Evolutionary conservation across 2,797 vertebrate species (phyloP).

Genomic region (Eidolon dupreanum): DNA sequence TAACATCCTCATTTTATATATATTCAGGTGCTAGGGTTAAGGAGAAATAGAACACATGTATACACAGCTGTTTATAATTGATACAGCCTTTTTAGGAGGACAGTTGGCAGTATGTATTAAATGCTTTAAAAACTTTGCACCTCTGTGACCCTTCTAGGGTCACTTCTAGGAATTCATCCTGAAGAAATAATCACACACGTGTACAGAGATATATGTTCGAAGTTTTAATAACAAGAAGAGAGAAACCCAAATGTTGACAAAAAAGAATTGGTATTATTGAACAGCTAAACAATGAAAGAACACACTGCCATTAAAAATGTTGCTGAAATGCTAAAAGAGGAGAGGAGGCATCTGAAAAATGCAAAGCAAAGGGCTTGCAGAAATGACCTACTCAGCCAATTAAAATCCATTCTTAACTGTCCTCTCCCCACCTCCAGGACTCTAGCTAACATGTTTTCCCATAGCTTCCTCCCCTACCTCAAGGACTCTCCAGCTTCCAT

Average conservation of each 20-base stretch:
- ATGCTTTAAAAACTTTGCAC: not conserved
- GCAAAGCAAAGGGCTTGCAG: no score
- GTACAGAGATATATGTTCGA: not conserved
- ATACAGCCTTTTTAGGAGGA: not conserved
- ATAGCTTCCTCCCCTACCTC: no score
- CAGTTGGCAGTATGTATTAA: not conserved
- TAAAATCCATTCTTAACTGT: no score
- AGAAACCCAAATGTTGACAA: slow-evolving; percentile 9
- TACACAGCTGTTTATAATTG: not conserved
- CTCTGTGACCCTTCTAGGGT: not conserved
- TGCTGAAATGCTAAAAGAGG: not conserved
- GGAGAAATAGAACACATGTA: not conserved
- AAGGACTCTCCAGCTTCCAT: no score
- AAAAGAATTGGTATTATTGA: not conserved
- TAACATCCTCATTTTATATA: no score
- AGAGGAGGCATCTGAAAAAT: no score
- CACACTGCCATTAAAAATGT: not conserved
- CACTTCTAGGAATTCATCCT: not conserved
- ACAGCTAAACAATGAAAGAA: not conserved
- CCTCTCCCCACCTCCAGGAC: no score
- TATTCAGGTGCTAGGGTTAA: not conserved
- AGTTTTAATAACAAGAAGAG: not conserved
- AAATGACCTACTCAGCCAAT: no score
- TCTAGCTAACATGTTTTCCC: no score
- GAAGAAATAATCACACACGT: not conserved